Evolutionary conservation across 2,888 invertebrate species (phyloP), one percentile per base, ranked within the genome.

Genomic region (Chloroclysta siterata): DNA sequence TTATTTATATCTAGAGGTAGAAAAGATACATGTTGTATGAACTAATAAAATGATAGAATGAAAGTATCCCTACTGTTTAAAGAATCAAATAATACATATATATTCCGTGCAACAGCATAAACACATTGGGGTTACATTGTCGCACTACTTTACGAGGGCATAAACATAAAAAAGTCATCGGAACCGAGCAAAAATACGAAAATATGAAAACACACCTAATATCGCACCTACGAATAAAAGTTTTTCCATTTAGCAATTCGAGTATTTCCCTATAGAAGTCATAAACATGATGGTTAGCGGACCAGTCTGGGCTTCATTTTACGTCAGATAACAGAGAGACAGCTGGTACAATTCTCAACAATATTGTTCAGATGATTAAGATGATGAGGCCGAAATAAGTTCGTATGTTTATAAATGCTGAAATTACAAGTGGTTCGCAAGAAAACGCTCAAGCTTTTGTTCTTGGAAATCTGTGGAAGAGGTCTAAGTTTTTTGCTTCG

Each of bases 221-320:
- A 85, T 79, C 70, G 73, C 71, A 70, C 77, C 77, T 72, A 69
- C 57, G 82, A 85, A 86, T 88, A 86, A 89, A 92, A 92, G 83
- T 90, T 91, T 91, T 87, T 87, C 88, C 88, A 88, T 90, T 88
- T 86, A 88, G 81, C 79, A 80, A 78, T 79, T 85, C 84, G 76
- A 76, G 84, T 90, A 92, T 92, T 92, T 92, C 91, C 92, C 91
- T 90, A 90, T 89, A 90, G 92, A 87, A 90, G 88, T 88, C 88
- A 87, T 92, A 92, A 91, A 91, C 87, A 90, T 81, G 83, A 88
- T 79, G 83, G 83, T 88, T 82, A 84, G 81, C 78, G 80, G 80
- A 72, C 36, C 80, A 77, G 79, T 71, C 68, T 71, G 68, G 59
- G 53, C 52, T 53, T 48, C 52, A 48, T 52, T 53, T 41, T 41